Conservation (phyloP, 2,888 invertebrate species). For the Ectemnius cavifrons region DNA sequence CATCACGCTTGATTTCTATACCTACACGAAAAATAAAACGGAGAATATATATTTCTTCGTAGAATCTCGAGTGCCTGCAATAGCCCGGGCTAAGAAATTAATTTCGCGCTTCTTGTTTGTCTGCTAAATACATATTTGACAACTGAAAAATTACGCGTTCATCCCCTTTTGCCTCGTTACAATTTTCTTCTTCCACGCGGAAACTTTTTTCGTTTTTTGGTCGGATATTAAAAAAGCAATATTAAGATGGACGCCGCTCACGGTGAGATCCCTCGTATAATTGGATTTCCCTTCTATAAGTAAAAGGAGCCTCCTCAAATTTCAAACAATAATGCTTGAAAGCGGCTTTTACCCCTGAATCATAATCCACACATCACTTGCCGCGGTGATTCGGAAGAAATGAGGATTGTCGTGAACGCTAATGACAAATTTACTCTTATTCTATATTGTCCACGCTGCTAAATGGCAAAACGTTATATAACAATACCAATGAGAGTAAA, state of each 20-base stretch:
- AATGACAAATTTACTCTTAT: too few relatives aligned
- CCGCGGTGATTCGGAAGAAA: neutral
- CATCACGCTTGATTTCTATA: neutral
- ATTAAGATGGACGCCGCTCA: conserved; percentile 1
- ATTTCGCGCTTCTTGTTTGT: neutral
- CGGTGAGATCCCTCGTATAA: neutral
- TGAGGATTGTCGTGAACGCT: neutral
- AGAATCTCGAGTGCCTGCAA: neutral
- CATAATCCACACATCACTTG: too few relatives aligned
- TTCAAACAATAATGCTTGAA: too few relatives aligned
- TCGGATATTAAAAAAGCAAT: conserved; percentile 10
- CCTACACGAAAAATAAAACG: neutral
- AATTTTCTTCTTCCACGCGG: neutral
- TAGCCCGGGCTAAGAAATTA: neutral
- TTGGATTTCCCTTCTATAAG: neutral
- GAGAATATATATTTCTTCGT: neutral
- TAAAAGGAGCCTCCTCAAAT: neutral
- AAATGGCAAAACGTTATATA: too few relatives aligned
- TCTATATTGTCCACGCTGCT: too few relatives aligned
- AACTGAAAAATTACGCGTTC: conserved; percentile 4
- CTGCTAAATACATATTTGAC: conserved; percentile 6
- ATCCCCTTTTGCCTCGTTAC: neutral
- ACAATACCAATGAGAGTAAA: too few relatives aligned
- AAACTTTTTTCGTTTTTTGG: conserved; percentile 1
- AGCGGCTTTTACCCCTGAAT: too few relatives aligned